phyloP scores from a whole-genome alignment of 2,797 vertebrate genomes.

The Novumbra hubbsi region DNA sequence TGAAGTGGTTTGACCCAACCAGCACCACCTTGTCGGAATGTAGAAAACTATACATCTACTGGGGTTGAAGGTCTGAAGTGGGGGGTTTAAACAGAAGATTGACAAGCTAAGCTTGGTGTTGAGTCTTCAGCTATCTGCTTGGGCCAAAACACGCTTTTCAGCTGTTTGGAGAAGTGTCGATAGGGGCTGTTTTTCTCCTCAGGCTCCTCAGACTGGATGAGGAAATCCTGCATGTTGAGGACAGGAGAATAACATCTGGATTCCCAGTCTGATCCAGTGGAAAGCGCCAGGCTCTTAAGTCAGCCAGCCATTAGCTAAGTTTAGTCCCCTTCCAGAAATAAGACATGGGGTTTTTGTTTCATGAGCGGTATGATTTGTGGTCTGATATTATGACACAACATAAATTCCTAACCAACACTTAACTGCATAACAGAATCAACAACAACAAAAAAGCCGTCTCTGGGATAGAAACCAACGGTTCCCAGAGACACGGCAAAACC shows the following conservation, averaged over 20 bases:
- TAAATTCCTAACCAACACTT: not conserved
- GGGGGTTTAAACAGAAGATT: too few species aligned
- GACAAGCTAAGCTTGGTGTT: not conserved
- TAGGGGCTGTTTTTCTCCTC: not conserved
- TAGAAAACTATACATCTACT: slow-evolving; percentile 15
- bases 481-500: not conserved
- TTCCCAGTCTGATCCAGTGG: slow-evolving; percentile 58
- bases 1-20: slow-evolving; percentile 11
- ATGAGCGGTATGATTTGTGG: not conserved
- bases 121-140: not conserved
- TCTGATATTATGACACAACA: slow-evolving; percentile 35
- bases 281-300: slow-evolving; percentile 43
- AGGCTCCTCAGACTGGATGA: not conserved
- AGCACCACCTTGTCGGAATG: slow-evolving; percentile 15
- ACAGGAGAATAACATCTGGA: slow-evolving; percentile 71
- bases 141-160: not conserved
- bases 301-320: slow-evolving; percentile 58
- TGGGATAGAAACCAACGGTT: not conserved
- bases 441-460: not conserved
- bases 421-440: not conserved
- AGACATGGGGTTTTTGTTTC: slow-evolving; percentile 28
- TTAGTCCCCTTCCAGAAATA: slow-evolving; percentile 60
- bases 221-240: slow-evolving; percentile 63
- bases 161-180: not conserved
- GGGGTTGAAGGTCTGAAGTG: too few species aligned